Conservation (phyloP, 1,140 invertebrate genomes). For the Coelopa frigida region DNA sequence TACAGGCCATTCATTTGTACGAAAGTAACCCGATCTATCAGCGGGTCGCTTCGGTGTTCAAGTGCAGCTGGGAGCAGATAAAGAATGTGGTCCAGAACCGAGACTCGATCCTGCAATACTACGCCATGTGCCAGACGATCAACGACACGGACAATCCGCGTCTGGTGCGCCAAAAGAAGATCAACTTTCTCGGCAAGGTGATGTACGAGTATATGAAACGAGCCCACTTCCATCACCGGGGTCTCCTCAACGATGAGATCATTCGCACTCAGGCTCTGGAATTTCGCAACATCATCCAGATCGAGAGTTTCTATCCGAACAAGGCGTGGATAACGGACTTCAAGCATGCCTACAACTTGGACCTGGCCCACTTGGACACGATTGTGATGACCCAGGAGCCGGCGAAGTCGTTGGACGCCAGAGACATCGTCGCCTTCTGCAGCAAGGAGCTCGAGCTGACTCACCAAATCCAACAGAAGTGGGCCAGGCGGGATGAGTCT, state of each 20-base stretch:
- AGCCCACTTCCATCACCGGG: constrained; percentile 6
- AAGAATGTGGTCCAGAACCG: constrained; percentile 15
- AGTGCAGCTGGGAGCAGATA: constrained; percentile 18
- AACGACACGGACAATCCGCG: constrained; percentile 5
- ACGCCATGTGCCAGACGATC: constrained; percentile 13
- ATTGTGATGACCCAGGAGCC: constrained; percentile 9
- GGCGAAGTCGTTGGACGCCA: constrained; percentile 7
- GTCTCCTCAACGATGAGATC: constrained; percentile 5
- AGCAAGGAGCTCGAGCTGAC: constrained; percentile 13
- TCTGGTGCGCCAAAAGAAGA: constrained; percentile 13
- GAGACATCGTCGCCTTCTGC: constrained; percentile 14
- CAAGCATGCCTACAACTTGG: constrained; percentile 12
- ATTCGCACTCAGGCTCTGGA: constrained; percentile 13
- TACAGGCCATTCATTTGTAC: constrained; percentile 14
- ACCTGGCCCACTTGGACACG: constrained; percentile 7
- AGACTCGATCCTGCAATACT: constrained; percentile 11
- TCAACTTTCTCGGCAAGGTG: constrained; percentile 15
- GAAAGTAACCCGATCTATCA: constrained; percentile 13
- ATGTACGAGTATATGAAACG: constrained; percentile 14
- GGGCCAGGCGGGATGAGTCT: constrained; percentile 13
- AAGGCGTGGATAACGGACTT: constrained; percentile 14
- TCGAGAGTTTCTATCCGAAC: constrained; percentile 16
- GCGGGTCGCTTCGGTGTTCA: constrained; percentile 9
- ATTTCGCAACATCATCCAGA: constrained; percentile 10
- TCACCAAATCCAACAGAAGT: constrained; percentile 33